Percentiles rank a stretch among this genome's conserved stretches.
Conservation (phyloP, 2,113 vertebrate species). For the Leucopsar rothschildi region DNA sequence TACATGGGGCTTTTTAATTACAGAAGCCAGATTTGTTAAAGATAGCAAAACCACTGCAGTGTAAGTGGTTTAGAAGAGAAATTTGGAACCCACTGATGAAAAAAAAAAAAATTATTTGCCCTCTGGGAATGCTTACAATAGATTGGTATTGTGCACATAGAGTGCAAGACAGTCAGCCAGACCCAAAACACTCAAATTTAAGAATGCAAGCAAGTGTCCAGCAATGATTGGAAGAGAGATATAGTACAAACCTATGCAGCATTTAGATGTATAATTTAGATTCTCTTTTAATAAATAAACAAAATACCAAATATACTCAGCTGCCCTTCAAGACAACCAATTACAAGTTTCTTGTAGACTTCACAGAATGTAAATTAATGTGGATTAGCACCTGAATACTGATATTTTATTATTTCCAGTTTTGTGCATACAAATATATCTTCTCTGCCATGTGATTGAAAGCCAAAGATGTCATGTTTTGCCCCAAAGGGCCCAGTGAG, state of each 20-base stretch:
- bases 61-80: neutral
- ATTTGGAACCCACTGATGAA: neutral
- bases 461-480: constrained; percentile 19
- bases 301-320: constrained; percentile 29
- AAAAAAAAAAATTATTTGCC: neutral
- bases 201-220: neutral
- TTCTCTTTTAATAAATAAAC: constrained; percentile 34
- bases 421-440: constrained; percentile 9
- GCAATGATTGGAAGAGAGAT: neutral
- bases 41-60: neutral
- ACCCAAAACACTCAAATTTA: neutral
- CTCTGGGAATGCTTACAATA: neutral
- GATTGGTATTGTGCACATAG: neutral
- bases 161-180: neutral
- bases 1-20: neutral
- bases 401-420: constrained; percentile 38
- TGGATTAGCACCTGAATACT: constrained; percentile 50
- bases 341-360: constrained; percentile 44
- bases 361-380: constrained; percentile 30
- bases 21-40: neutral
- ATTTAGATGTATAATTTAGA: constrained; percentile 42
- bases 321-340: constrained; percentile 45
- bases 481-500: constrained; percentile 8
- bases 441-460: constrained; percentile 6
- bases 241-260: neutral